Evolutionary conservation across 2,888 invertebrate genomes (phyloP).

Genomic region (Cephonodes hylas): DNA sequence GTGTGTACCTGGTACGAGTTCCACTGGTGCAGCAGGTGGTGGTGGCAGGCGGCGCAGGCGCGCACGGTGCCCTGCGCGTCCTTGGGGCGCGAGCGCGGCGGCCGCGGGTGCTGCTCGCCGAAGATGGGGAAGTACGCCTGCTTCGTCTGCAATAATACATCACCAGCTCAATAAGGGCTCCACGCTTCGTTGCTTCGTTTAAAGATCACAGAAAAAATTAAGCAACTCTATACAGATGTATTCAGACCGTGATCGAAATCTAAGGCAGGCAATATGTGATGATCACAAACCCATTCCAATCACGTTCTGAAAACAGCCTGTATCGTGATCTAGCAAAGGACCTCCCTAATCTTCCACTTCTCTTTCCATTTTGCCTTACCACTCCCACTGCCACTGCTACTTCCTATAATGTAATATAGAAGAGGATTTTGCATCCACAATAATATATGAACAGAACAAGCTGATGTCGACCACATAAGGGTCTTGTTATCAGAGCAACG

Average conservation of each 20-base stretch:
- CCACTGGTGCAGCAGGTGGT: conserved; percentile 94
- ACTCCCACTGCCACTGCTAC: too few species aligned
- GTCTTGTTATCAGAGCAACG: neutral
- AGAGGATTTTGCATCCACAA: neutral
- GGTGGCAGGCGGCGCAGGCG: conserved; percentile 92
- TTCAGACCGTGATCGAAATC: too few species aligned
- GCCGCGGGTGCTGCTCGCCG: conserved; percentile 90
- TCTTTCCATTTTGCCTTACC: too few species aligned
- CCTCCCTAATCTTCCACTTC: too few species aligned
- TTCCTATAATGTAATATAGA: too few species aligned
- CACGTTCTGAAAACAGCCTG: too few species aligned
- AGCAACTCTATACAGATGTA: too few species aligned
- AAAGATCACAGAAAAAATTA: too few species aligned
- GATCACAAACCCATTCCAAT: too few species aligned
- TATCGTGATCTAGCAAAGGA: too few species aligned
- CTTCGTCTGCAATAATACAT: conserved; percentile 57
- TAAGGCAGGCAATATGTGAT: too few species aligned
- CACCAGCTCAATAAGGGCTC: neutral
- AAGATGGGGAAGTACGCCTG: conserved; percentile 88
- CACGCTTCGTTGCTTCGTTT: too few species aligned
- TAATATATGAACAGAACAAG: neutral
- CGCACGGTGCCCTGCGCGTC: conserved; percentile 89
- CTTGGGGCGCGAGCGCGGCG: conserved; percentile 92
- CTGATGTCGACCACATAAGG: neutral
- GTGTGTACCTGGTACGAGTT: conserved; percentile 84